Percentiles rank a stretch among this genome's conserved stretches.
Evolutionary conservation across 2,113 vertebrate species (phyloP).

Genomic region (Australoheros scitulus): DNA sequence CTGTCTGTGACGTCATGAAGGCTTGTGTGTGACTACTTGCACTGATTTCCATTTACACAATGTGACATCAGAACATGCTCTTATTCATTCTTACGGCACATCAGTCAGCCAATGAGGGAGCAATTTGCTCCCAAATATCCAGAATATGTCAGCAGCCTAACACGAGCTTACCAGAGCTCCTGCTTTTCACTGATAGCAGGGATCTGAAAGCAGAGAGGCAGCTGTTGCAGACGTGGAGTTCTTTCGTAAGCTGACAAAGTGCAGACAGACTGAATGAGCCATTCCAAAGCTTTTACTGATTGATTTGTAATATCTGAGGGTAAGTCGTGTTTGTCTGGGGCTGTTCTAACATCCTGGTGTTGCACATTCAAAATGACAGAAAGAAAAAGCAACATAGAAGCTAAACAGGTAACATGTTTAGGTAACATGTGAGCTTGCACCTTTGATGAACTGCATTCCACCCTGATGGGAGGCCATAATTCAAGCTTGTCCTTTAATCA

Average conservation of each 20-base stretch:
- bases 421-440: not conserved
- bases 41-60: not conserved
- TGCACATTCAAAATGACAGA: not conserved
- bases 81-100: not conserved
- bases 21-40: not conserved
- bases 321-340: not conserved
- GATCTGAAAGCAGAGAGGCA: not conserved
- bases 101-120: slow-evolving; percentile 9
- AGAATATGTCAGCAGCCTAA: slow-evolving; percentile 15
- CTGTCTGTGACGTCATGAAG: not conserved
- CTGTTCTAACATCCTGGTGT: not conserved
- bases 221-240: not conserved
- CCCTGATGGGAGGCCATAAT: not conserved
- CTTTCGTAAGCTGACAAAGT: not conserved
- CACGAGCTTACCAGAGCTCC: not conserved
- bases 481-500: not conserved
- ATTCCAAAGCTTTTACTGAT: not conserved
- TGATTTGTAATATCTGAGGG: not conserved
- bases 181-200: not conserved
- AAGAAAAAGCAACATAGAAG: not conserved
- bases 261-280: not conserved
- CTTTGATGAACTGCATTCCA: not conserved
- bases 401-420: not conserved
- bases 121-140: not conserved
- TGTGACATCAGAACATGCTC: not conserved